Base-by-base conservation (phyloP, 1,140 invertebrate genomes). In the Scaptomyza pallida region DNA sequence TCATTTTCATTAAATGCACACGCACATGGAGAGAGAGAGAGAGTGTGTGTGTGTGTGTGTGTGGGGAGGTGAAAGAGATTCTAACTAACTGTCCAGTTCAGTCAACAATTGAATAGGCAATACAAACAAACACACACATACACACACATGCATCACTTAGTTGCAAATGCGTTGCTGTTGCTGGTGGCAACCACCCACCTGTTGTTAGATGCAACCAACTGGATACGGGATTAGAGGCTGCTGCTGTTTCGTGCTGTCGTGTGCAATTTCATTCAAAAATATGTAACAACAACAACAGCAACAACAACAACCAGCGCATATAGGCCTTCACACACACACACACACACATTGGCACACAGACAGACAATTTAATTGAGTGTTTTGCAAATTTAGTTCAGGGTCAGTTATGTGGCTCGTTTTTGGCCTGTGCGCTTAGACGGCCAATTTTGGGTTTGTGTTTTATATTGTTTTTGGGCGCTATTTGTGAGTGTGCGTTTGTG, bases 341-440 rank as follows among this genome's bases (percentile, higher is more conserved):
- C 48, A 63, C 15, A 41, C 23, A 41, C 33, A 56, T n/a, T 41
- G 10, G 33, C 9, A 48, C 37, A 54, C 54, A 48, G 13, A 51
- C 52, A 59, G 33, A 52, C 55, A 55, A 65, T 64, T 79, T 76
- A 83, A 85, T 85, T 76, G 73, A 77, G 64, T 81, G 77, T 72
- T 57, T 48, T 43, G 63, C 55, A 69, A 75, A 86, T 88, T 82
- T 78, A 82, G 81, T 86, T 88, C 81, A 86, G 78, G 81, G 81
- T 88, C 81, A 86, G 62, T 64, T 75, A 62, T 78, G 77, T 51
- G 68, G 64, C 61, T 83, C 40, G 78, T 63, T 73, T 81, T 78
- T 68, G 67, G 72, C 59, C 68, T 69, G 62, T 64, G 68, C 48
- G 67, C 50, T 60, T 72, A 72, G 63, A 60, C 40, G 48, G 55